Conservation (phyloP, 2,888 invertebrate species). For the Ochropleura leucogaster region DNA sequence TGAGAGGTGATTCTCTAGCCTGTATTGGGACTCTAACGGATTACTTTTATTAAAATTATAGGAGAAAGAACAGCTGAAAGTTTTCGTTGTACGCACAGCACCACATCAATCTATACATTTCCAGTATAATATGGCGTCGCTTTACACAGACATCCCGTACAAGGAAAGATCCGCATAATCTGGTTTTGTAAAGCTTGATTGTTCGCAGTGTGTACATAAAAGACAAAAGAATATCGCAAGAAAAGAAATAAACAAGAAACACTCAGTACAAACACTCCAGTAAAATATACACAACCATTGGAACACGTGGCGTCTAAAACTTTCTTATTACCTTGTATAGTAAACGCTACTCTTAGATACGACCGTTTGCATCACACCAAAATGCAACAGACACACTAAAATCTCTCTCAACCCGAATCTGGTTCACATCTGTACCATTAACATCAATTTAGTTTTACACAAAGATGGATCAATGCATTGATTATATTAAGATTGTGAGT, state of each 20-base stretch:
- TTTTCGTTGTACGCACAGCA: background rate
- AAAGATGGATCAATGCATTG: conserved; percentile 27
- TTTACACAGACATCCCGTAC: no score
- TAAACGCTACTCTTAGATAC: background rate
- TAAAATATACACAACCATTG: background rate
- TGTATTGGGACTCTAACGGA: background rate
- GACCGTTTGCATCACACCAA: conserved; percentile 22
- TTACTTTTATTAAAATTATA: background rate
- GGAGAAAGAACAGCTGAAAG: no score
- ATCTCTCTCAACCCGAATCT: conserved; percentile 16
- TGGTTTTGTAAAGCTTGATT: no score
- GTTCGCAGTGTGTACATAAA: background rate
- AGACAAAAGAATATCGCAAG: conserved; percentile 7
- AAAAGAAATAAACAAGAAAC: no score
- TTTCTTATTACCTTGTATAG: background rate
- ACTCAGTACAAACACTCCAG: background rate
- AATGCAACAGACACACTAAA: conserved; percentile 27
- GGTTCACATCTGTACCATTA: conserved; percentile 47
- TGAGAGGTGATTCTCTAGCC: background rate
- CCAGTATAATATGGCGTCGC: no score
- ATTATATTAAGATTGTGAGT: conserved; percentile 32
- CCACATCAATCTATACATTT: no score
- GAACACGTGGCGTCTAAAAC: background rate
- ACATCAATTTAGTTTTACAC: conserved; percentile 36
- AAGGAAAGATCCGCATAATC: no score